Evolutionary conservation across 1,140 invertebrate species (phyloP).

Genomic region (Drosophila hydei): DNA sequence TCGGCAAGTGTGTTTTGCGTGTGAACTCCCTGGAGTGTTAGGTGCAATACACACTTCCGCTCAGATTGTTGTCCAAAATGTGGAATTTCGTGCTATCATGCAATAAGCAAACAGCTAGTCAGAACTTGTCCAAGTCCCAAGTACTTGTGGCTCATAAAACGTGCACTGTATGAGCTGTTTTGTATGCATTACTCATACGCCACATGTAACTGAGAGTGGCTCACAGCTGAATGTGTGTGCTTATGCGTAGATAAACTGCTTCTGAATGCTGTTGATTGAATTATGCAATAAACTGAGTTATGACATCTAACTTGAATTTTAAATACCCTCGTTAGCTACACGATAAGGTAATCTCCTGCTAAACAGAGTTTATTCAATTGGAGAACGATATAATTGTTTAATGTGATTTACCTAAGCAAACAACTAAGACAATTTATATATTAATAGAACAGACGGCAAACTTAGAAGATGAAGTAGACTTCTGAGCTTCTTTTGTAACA

Average conservation of each 20-base stretch:
- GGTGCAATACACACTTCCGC: conserved; percentile 16
- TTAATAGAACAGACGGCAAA: no score
- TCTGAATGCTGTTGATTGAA: conserved; percentile 20
- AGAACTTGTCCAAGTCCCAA: conserved; percentile 16
- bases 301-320: not conserved
- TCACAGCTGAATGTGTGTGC: not conserved
- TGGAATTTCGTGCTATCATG: conserved; percentile 33
- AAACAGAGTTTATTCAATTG: no score
- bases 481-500: no score
- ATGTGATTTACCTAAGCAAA: no score
- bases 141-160: conserved; percentile 35
- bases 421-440: no score
- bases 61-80: conserved; percentile 31
- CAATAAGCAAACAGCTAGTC: conserved; percentile 31
- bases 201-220: conserved; percentile 13
- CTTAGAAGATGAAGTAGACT: no score
- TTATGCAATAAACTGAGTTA: not conserved
- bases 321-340: not conserved
- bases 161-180: conserved; percentile 47
- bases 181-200: conserved; percentile 47
- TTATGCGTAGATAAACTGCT: conserved; percentile 16
- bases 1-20: conserved; percentile 40
- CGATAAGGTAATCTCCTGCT: no score
- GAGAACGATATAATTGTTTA: no score
- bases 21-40: conserved; percentile 32